These are phyloP conservation scores for Pachymerium ferrugineum DNA, from an alignment of 2,888 invertebrate species.

Conservation along the genomic window DNA sequence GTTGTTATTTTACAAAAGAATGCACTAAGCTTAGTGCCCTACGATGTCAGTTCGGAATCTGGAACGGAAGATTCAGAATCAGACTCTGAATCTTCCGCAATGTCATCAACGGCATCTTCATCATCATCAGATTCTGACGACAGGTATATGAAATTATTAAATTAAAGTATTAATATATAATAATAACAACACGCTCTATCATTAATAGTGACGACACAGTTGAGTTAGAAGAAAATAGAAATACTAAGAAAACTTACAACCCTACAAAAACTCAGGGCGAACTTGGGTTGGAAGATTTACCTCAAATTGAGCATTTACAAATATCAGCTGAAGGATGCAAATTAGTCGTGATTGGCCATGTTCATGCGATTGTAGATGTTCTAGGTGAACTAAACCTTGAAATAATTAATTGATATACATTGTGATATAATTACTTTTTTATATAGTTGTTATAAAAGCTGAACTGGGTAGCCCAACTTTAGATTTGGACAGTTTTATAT, in stretches of 20 bases:
- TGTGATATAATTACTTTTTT: constrained; percentile 36
- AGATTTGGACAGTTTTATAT: constrained; percentile 80
- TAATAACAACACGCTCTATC: background rate
- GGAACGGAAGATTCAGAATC: background rate
- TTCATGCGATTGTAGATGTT: constrained; percentile 65
- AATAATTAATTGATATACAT: background rate
- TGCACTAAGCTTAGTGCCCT: background rate
- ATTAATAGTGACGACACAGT: background rate
- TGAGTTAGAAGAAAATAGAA: background rate
- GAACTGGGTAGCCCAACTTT: constrained; percentile 68
- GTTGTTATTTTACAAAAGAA: too few species aligned
- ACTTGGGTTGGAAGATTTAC: constrained; percentile 62
- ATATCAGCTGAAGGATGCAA: constrained; percentile 71
- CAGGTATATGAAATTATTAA: background rate
- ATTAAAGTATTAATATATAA: background rate
- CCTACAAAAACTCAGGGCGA: constrained; percentile 50
- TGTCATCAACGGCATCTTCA: background rate
- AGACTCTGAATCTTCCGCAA: background rate
- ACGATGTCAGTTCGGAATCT: background rate
- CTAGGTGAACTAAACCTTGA: constrained; percentile 44
- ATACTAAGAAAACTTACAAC: background rate
- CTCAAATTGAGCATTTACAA: constrained; percentile 72
- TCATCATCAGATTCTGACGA: background rate
- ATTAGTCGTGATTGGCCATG: constrained; percentile 65
- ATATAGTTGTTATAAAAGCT: constrained; percentile 68